These are phyloP conservation scores for Sebastes iracundus DNA, from an alignment of 2,797 vertebrate genomes.

Conservation along the genomic window DNA sequence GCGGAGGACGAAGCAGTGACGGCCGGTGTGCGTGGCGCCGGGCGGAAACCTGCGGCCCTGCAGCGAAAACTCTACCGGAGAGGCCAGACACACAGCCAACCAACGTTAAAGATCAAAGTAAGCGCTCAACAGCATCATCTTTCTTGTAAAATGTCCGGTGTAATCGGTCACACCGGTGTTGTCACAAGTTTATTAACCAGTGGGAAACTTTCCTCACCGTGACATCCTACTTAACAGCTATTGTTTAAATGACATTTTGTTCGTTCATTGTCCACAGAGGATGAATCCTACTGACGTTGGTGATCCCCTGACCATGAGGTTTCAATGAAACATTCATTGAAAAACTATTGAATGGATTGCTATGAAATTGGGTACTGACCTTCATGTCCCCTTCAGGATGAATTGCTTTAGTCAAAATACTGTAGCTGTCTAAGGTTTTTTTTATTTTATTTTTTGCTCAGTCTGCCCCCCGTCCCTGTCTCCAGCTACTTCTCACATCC, in stretches of 20 bases:
- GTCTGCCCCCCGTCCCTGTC: neutral
- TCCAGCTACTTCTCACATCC: neutral
- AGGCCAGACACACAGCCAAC: too few relatives aligned
- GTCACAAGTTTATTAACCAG: too few relatives aligned
- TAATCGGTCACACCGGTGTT: too few relatives aligned
- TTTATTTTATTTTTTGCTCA: neutral
- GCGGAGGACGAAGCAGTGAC: too few relatives aligned
- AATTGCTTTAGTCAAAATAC: neutral
- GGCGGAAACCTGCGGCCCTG: too few relatives aligned
- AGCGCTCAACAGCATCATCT: accelerated
- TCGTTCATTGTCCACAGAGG: neutral
- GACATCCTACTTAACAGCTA: too few relatives aligned
- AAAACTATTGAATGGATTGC: neutral
- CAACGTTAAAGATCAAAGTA: too few relatives aligned
- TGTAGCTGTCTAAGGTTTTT: neutral
- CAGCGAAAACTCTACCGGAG: too few relatives aligned
- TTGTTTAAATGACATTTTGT: neutral
- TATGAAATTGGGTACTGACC: neutral
- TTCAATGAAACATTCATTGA: neutral
- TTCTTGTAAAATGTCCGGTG: too few relatives aligned
- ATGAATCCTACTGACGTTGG: neutral
- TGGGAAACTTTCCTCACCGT: too few relatives aligned
- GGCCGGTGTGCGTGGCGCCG: too few relatives aligned
- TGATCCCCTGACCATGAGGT: neutral
- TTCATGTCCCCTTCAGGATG: neutral